Evolutionary conservation across 2,797 vertebrate genomes (phyloP).

Genomic region (Craterocephalus amniculus): DNA sequence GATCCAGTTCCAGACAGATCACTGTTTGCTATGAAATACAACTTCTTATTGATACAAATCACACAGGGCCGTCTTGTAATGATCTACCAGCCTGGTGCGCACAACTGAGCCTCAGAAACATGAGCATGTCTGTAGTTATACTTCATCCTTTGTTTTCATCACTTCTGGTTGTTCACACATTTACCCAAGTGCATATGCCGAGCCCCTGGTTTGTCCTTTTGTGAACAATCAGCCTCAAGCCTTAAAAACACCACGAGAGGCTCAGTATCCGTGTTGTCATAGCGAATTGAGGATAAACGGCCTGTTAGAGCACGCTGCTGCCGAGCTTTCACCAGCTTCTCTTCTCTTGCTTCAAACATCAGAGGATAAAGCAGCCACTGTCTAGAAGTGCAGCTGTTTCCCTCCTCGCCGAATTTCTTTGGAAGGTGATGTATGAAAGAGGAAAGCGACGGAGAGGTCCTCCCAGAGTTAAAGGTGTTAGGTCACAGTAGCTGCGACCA

Average conservation of each 20-base stretch:
- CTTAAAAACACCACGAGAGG: constrained; percentile 24
- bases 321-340: constrained; percentile 59
- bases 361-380: constrained; percentile 62
- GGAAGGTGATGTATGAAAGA: constrained; percentile 68
- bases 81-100: no score
- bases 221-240: constrained; percentile 9
- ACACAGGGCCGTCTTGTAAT: no score
- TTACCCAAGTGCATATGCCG: constrained; percentile 5
- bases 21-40: no score
- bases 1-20: no score
- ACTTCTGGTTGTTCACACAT: constrained; percentile 3
- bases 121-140: background rate
- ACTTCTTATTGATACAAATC: no score
- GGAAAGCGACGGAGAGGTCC: constrained; percentile 53
- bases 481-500: constrained; percentile 65
- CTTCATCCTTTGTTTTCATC: background rate
- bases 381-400: constrained; percentile 64
- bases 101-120: no score
- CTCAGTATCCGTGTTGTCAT: constrained; percentile 42
- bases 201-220: constrained; percentile 7
- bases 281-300: constrained; percentile 40
- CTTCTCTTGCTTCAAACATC: constrained; percentile 45
- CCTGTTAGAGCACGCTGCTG: constrained; percentile 29
- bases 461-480: constrained; percentile 61
- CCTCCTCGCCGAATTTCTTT: constrained; percentile 53